Evolutionary conservation across 2,888 invertebrate species (phyloP), one percentile per base, ranked within the genome.

Genomic region (Drosophila meridionalis): DNA sequence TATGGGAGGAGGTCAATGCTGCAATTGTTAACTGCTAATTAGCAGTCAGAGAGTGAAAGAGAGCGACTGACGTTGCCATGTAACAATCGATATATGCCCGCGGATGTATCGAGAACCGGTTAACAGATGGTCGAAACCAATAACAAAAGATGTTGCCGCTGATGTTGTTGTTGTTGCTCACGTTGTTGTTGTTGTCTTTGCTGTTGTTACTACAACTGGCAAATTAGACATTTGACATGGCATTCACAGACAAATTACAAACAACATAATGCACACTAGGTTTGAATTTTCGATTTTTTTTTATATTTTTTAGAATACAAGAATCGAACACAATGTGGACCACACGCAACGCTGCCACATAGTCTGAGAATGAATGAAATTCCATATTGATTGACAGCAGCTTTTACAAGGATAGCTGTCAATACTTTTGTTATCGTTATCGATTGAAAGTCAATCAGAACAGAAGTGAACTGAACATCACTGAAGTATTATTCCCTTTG

Each of bases 21-120:
- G 89, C 90, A 87, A 85, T 89, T 87, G 82, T 84, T 82, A 84
- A 82, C 88, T 89, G 82, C 87, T 87, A 85, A 85, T 85, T 89
- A 85, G 89, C 88, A 87, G 87, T 81, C 87, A 72, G 47, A 58
- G 70, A 59, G 67, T 50, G 69, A 65, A 30, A 40, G 32, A 34
- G 43, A 20, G 28, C 4, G 34, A 52, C 28, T 4, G 26, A 38
- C 20, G 30, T 9, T 60, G 57, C 61, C 67, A 73, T 89, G 79
- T 84, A 75, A 84, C 70, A 70, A 87, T 83, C 81, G 76, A 70
- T 80, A 87, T 78, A 38, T 73, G 78, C 76, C 74, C 47, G 73
- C 68, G 76, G 76, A 62, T 30, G 63, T 77, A 65, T 73, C 66
- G 56, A 76, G 55, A 84, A 86, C 89, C 87, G 87, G 83, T 84